Evolutionary conservation across 37 sponge, comb jelly and placozoan species (phyloP), one percentile per base, ranked within the genome.

Genomic region (Agelas oroides): DNA sequence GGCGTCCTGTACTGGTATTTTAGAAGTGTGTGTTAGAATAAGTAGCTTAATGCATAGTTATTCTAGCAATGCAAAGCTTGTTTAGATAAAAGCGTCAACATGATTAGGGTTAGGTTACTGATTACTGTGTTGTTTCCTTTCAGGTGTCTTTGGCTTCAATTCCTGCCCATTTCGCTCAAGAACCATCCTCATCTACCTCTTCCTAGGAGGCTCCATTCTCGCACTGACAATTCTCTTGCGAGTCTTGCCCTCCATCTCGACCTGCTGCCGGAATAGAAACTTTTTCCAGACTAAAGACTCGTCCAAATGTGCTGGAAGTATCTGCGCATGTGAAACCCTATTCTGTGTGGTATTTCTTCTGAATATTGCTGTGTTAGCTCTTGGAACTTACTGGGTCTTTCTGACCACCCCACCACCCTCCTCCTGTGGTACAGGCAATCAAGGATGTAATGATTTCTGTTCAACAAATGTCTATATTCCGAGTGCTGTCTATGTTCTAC

Each of bases 231-330:
- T 89, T 30, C 16, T 40, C 5, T 27, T 71, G 19, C 31, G 89
- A 36, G 33, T 25, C 57, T 0, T 71, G 24, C 56, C 84, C 56
- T 89, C 89, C 33, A 28, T 62, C 61, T 31, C 70, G 33, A 81
- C 89, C 17, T 82, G 83, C 65, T 70, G 78, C 53, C 77, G 53
- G 46, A 83, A 83, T 78, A 54, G 41, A 30, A 74, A 75, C 24
- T 27, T 24, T 31, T 64, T 25, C 28, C 2, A 40, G 55, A 54
- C 84, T 2, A 60, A 19, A 19, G 36, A 74, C 23, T 65, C 75
- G 27, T 12, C n/a, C 35, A 18, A 25, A 0, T 75, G 68, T 56
- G 35, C 65, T 33, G 56, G 56, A 6, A 63, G 75, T 56, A 84
- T 84, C 20, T 65, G 75, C 64, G 31, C 64, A 64, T 75, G 62